Base-by-base conservation (phyloP, 2,797 vertebrate species). In the Urosaurus nigricauda region DNA sequence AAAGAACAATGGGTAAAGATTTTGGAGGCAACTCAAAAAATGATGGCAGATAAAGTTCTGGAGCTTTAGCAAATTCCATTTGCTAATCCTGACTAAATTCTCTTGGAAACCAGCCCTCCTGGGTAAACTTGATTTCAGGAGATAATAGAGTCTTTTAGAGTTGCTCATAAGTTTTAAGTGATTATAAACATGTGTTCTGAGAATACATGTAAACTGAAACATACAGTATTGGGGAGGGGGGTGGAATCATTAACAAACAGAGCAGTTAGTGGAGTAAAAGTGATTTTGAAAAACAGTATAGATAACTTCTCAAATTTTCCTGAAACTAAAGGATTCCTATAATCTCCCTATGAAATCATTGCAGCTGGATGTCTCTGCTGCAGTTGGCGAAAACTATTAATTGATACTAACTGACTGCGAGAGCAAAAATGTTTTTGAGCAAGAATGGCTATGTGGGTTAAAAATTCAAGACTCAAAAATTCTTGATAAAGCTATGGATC, bases 121-220 rank as follows among this genome's bases (percentile, higher is more conserved):
- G 21, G 94, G 91, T 87, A 93, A 79, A 81, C 29, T 56, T 90
- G 93, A 93, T 92, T 88, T 92, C 84, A 93, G 95, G 65, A 94
- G 94, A 92, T 79, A 92, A 92, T 77, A 95, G 90, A 94, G 95
- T 93, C 93, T 85, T 92, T 93, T 94, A 93, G 93, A 93, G 91
- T 93, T 87, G 93, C 90, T 94, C 85, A 88, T 77, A 94, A 89
- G 90, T 94, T 92, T 94, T 79, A 75, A 51, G 88, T 95, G 94
- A 96, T 96, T 94, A 95, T 93, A 96, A 96, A 96, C 95, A 96
- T 93, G 93, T 96, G 96, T 94, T 90, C 79, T 81, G 87, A 89
- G 75, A 92, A 4, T 0, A 32, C 84, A 92, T 47, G 89, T 94
- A 93, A 92, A 85, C 84, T 93, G 35, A 93, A 88, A 94, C 85